Evolutionary conservation across 53 echinoderm and acorn worm genomes (phyloP).

Genomic region (Zoroaster sp.): DNA sequence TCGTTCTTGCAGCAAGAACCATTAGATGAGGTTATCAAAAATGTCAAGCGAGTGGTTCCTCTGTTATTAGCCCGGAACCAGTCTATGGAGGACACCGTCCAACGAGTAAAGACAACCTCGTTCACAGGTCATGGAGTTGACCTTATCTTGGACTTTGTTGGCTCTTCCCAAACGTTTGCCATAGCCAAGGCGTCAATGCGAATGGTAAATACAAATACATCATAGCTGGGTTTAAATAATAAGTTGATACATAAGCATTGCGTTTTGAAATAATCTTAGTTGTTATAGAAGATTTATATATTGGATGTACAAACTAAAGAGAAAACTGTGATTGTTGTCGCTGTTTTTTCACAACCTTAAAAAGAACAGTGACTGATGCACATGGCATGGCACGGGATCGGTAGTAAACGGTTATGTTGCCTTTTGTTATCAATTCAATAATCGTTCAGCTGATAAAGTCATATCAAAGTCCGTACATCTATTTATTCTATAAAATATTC

Average conservation of each 20-base stretch:
- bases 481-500: too few species aligned
- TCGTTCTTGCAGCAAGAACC: background rate
- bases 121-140: background rate
- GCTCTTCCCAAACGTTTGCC: background rate
- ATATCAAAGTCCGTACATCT: too few species aligned
- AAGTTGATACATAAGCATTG: too few species aligned
- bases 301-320: too few species aligned
- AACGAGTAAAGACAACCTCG: slow-evolving; percentile 2
- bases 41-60: background rate
- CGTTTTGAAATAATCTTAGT: background rate
- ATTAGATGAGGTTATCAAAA: background rate
- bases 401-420: too few species aligned
- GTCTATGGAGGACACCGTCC: background rate
- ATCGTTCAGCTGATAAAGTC: too few species aligned
- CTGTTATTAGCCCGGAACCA: background rate
- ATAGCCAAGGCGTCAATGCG: slow-evolving; percentile 3
- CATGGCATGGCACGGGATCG: too few species aligned
- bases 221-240: background rate
- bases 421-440: too few species aligned
- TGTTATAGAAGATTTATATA: too few species aligned
- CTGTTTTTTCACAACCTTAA: too few species aligned
- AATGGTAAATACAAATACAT: background rate
- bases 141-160: slow-evolving; percentile 42
- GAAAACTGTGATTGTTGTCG: too few species aligned
- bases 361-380: too few species aligned